Evolutionary conservation across 1,140 invertebrate species (phyloP), one percentile per base, ranked within the genome.

Genomic region (Eurytemora carolleeae): DNA sequence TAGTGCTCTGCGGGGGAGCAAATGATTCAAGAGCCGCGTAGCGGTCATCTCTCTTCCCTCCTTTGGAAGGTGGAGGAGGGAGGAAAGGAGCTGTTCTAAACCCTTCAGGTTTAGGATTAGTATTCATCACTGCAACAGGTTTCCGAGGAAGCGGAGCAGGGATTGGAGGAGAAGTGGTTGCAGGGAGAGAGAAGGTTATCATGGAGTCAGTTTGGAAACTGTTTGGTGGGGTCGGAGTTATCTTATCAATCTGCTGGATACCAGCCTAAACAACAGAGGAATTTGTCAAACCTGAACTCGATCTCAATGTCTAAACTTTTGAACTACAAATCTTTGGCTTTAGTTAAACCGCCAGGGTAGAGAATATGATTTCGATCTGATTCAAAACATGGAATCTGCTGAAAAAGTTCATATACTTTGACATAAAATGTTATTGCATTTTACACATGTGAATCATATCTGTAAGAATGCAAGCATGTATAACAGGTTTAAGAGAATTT

Each of bases 261-360:
- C 86, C 86, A 66, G 89, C 80, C 71, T 93, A 83, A 65, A 97
- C 77, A 57, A 83, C 88, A n/a, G n/a, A n/a, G n/a, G n/a, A n/a
- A 53, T 53, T 20, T 53, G 20, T 53, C 1, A 20, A n/a, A 18
- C 20, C 20, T 18, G n/a, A 53, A 20, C 20, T 53, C n/a, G n/a
- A 3, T 18, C 52, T 53, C 52, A n/a, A 53, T 53, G n/a, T n/a
- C n/a, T n/a, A n/a, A n/a, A n/a, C n/a, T n/a, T n/a, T n/a, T n/a
- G n/a, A n/a, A n/a, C n/a, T n/a, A n/a, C n/a, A n/a, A n/a, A n/a
- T n/a, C n/a, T n/a, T n/a, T n/a, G n/a, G n/a, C n/a, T n/a, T n/a
- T n/a, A n/a, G n/a, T n/a, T n/a, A n/a, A n/a, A n/a, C n/a, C n/a
- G n/a, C n/a, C n/a, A n/a, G n/a, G n/a, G n/a, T n/a, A n/a, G n/a